Evolutionary conservation across 2,888 invertebrate species (phyloP), one percentile per base, ranked within the genome.

Genomic region (Drosophila siamana): DNA sequence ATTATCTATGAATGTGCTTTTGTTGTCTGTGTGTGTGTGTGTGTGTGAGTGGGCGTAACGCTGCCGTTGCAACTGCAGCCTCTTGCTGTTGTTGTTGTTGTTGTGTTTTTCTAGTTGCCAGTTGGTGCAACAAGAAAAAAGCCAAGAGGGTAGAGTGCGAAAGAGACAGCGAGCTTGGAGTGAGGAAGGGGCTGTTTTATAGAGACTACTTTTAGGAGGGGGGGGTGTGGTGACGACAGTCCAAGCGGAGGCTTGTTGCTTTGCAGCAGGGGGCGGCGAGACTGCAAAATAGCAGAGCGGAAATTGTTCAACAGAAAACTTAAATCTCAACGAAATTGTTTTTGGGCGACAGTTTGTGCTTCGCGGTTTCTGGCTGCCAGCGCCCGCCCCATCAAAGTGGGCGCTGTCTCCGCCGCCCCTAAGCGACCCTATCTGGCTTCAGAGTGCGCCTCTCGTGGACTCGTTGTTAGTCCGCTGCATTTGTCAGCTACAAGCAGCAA

Each of bases 1-100:
- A 86, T 86, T 86, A 86, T 86, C 86, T 86, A 86, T 89, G 89
- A 87, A 87, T 88, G 89, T 84, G 85, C 77, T 74, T 26, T 61
- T 36, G 57, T 54, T 63, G 28, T 33, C 33, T 36, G 26, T 36
- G 15, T 33, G 30, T 28, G 38, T 19, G 16, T 15, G 38, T 30
- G 61, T 51, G 43, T 64, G 13, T 41, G 24, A n/a, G 54, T 36
- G 56, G 60, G 75, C 69, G 73, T 73, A 44, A 59, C 75, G 57
- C 36, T 15, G 13, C 36, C 8, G 30, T 8, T 36, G 36, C 36
- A 19, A 8, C 40, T 59, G 48, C 60, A 43, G 60, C 33, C 36
- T 46, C 36, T 28, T 52, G 59, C 46, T 75, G 48, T 50, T 38
- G 9, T 19, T 47, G 16, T 28, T 50, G 55, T 52, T 52, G 13